Evolutionary conservation across 2,888 invertebrate genomes (phyloP).

Genomic region (Caenorhabditis parvicauda): DNA sequence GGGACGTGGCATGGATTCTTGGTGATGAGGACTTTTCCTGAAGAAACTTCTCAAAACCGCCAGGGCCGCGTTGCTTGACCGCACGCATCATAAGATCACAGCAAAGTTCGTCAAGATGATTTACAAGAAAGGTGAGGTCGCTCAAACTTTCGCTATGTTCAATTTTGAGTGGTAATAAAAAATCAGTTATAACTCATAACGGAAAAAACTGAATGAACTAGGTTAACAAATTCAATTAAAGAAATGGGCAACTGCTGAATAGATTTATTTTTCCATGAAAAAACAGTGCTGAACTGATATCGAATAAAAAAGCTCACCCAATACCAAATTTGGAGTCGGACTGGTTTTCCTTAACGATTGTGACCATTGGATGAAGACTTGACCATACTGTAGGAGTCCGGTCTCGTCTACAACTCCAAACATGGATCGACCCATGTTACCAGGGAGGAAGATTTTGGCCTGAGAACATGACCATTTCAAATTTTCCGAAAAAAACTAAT

Average conservation of each 20-base stretch:
- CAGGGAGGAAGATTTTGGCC: conserved; percentile 48
- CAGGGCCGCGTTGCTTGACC: conserved; percentile 1
- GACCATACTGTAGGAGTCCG: conserved; percentile 59
- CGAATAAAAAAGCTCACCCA: conserved; percentile 13
- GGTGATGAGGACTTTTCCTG: conserved; percentile 59
- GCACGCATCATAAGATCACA: too few relatives aligned
- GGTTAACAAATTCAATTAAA: too few relatives aligned
- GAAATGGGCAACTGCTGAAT: too few relatives aligned
- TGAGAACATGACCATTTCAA: neutral
- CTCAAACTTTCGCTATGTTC: too few relatives aligned
- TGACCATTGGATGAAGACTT: conserved; percentile 57
- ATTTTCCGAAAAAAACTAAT: neutral
- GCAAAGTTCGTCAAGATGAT: too few relatives aligned
- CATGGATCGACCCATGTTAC: conserved; percentile 57
- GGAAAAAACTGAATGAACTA: too few relatives aligned
- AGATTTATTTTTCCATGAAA: neutral
- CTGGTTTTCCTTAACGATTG: conserved; percentile 34
- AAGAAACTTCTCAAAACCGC: neutral
- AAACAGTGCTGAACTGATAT: neutral
- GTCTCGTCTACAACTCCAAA: conserved; percentile 63
- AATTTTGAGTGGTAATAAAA: too few relatives aligned
- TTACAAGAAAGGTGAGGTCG: too few relatives aligned
- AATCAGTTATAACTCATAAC: too few relatives aligned
- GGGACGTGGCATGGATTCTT: conserved; percentile 65
- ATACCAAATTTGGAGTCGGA: conserved; percentile 15